phyloP scores from a whole-genome alignment of 2,113 vertebrate species.

The Lagopus muta region DNA sequence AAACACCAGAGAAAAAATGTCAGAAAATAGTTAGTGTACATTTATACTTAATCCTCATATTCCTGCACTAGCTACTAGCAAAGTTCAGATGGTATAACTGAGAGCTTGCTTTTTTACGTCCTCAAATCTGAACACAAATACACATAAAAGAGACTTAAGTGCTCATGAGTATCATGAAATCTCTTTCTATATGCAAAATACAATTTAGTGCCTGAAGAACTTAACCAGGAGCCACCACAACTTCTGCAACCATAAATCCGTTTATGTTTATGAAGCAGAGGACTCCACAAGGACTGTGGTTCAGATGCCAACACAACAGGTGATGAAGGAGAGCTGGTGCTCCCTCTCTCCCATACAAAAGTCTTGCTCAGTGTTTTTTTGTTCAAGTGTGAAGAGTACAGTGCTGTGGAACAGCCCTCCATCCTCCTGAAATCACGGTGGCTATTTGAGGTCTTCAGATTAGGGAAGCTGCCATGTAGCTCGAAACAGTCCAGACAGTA shows the following conservation, averaged over 20 bases:
- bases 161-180: not conserved
- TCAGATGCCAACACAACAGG: not conserved
- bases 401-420: not conserved
- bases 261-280: not conserved
- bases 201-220: not conserved
- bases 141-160: not conserved
- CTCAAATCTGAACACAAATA: not conserved
- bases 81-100: not conserved
- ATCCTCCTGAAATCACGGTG: not conserved
- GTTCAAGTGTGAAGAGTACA: not conserved
- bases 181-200: not conserved
- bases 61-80: not conserved
- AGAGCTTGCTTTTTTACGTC: not conserved
- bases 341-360: not conserved
- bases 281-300: not conserved
- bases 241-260: not conserved
- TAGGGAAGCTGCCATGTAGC: not conserved
- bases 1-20: constrained; percentile 12
- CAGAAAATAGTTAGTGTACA: constrained; percentile 11
- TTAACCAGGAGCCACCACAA: not conserved
- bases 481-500: not conserved
- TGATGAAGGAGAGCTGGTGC: not conserved
- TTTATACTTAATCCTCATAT: not conserved
- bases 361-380: not conserved
- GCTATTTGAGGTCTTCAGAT: not conserved